phyloP scores from a whole-genome alignment of 2,113 vertebrate species.

The Sinocyclocheilus rhinocerous region DNA sequence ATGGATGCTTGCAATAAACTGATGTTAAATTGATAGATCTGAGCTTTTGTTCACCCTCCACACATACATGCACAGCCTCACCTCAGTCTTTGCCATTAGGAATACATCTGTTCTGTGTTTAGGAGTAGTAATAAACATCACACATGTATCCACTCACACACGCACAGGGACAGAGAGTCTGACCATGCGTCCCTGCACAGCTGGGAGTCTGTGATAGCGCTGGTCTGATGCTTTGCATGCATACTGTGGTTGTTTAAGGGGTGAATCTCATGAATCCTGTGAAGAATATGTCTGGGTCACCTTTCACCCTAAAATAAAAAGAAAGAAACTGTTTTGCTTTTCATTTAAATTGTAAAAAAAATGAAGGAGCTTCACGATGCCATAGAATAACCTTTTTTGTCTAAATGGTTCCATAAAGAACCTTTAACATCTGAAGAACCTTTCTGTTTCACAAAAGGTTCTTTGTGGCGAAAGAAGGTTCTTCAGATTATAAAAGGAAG shows the following conservation, averaged over 20 bases:
- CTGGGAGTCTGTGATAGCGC: not conserved
- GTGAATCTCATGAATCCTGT: not conserved
- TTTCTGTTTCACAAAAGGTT: no score
- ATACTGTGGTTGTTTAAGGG: not conserved
- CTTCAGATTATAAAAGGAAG: no score
- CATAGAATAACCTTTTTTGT: no score
- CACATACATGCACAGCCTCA: not conserved
- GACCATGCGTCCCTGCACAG: not conserved
- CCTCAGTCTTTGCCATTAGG: not conserved
- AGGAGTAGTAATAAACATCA: not conserved
- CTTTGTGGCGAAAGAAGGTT: no score
- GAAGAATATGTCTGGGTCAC: not conserved
- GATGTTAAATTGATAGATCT: slow-evolving; percentile 1
- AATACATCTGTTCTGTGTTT: not conserved
- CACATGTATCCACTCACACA: not conserved
- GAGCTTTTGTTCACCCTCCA: not conserved
- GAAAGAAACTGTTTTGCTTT: not conserved
- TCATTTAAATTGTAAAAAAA: not conserved
- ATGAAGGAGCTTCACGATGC: no score
- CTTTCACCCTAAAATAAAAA: not conserved
- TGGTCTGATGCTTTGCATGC: not conserved
- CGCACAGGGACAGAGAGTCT: not conserved
- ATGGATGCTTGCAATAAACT: not conserved
- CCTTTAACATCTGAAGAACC: no score
- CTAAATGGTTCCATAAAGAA: no score